Percentiles rank a stretch among this genome's conserved stretches.
phyloP scores from a whole-genome alignment of 2,113 vertebrate species.

The Psephotus haematonotus region DNA sequence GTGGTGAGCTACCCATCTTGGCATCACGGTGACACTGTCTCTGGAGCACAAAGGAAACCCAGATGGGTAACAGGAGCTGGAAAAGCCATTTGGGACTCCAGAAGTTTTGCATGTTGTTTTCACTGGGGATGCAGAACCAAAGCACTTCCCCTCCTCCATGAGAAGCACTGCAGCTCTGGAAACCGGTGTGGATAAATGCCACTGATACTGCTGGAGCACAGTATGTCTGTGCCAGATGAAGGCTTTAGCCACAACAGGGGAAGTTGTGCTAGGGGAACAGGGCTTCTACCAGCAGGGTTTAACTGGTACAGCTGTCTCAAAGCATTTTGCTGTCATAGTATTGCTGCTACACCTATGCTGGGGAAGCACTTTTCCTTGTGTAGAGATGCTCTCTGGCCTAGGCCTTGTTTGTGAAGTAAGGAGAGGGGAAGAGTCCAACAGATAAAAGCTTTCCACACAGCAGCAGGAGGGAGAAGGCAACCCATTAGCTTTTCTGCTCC shows the following conservation, averaged over 20 bases:
- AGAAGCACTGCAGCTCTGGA: background rate
- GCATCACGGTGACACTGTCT: background rate
- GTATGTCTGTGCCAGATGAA: background rate
- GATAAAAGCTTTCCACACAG: slow-evolving; percentile 40
- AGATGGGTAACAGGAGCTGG: background rate
- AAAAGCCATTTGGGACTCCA: background rate
- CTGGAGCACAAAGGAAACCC: background rate
- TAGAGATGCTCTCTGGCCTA: slow-evolving; percentile 15
- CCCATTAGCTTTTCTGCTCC: slow-evolving; percentile 18
- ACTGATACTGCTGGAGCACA: fast-evolving
- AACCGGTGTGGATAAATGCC: background rate
- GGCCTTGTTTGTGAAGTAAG: slow-evolving; percentile 46
- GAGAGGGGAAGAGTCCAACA: background rate
- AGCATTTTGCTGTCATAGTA: background rate
- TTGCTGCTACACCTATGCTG: background rate
- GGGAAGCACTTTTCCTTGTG: background rate
- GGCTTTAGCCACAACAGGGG: background rate
- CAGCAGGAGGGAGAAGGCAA: slow-evolving; percentile 50
- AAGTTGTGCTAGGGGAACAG: fast-evolving
- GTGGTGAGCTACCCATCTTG: background rate
- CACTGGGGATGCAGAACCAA: background rate
- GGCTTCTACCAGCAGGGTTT: background rate
- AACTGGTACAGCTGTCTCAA: background rate
- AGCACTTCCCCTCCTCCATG: background rate
- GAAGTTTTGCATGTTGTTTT: background rate